Percentiles rank a stretch among this genome's conserved stretches.
Evolutionary conservation across 2,797 vertebrate species (phyloP).

Genomic region (Benthosema pterotum): DNA sequence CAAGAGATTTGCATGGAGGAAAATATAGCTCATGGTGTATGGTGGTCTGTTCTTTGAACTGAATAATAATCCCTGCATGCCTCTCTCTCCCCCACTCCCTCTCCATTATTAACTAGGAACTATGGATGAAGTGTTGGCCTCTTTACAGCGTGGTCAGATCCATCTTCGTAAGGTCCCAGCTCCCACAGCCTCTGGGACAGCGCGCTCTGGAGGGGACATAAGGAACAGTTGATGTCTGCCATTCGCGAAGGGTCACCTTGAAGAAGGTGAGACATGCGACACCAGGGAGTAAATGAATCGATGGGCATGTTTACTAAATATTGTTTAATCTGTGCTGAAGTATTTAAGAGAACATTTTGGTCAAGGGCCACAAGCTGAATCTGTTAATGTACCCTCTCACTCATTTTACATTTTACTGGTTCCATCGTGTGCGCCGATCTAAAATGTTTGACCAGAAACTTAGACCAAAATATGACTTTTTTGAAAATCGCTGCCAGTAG

Average conservation of each 20-base stretch:
- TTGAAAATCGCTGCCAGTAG: too few species aligned
- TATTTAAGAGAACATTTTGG: not conserved
- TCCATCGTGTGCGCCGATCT: too few species aligned
- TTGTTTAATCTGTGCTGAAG: not conserved
- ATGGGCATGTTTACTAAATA: not conserved
- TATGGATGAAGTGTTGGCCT: slow-evolving; percentile 94
- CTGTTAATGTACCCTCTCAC: not conserved
- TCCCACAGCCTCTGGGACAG: too few species aligned
- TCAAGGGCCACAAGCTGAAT: not conserved
- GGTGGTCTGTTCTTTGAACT: not conserved
- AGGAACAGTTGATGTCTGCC: slow-evolving; percentile 85
- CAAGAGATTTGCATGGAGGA: too few species aligned
- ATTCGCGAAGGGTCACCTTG: slow-evolving; percentile 88
- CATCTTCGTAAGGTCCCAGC: slow-evolving; percentile 76
- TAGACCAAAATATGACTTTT: too few species aligned
- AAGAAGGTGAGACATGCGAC: slow-evolving; percentile 77
- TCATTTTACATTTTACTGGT: not conserved
- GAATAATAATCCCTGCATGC: not conserved
- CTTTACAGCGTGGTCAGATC: slow-evolving; percentile 82
- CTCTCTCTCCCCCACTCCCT: not conserved
- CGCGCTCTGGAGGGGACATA: slow-evolving; percentile 42
- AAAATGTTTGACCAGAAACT: too few species aligned
- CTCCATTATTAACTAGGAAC: slow-evolving; percentile 75
- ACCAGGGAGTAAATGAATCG: not conserved
- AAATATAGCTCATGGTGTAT: too few species aligned